Evolutionary conservation across 2,888 invertebrate genomes (phyloP), one percentile per base, ranked within the genome.

Genomic region (Oxytorus armatus): DNA sequence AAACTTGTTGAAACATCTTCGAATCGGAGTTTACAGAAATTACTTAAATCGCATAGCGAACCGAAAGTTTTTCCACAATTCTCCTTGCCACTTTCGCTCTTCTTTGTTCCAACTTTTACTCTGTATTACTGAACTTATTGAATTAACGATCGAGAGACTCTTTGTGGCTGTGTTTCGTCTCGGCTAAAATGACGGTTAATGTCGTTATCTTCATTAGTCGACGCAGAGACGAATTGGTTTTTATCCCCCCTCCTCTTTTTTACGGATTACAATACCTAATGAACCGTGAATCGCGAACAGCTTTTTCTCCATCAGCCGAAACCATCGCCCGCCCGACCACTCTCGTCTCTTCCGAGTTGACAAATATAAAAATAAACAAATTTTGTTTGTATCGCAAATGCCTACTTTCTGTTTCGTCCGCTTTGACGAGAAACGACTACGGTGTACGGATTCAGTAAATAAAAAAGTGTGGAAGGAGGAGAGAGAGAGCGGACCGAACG

Each of bases 231-330:
- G 68, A 53, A 76, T 69, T 66, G 44, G 63, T 65, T 69, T 47
- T 69, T 49, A 51, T 47, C 29, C n/a, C 18, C 23, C 21, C 49
- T 47, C 59, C 39, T 29, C 65, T 68, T 77, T 63, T n/a, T 83
- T 85, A 84, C 83, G 89, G 86, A 92, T 92, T 91, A 92, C 90
- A 92, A 91, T 91, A 91, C 86, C 89, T 91, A 91, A 92, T 91
- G 91, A 92, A 91, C 88, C 90, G 85, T 85, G 88, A 88, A 87
- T 88, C 85, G 83, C 79, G 82, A 81, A 69, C 66, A 73, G 83
- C 82, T 81, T 83, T 83, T 80, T 79, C 76, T 76, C 61, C 66
- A 63, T 77, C 75, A 44, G 44, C 55, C 47, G 21, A 69, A 51
- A 47, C 23, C 74, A 55, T 66, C 21, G 11, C 42, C 36, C 18